Evolutionary conservation across 2,797 vertebrate species (phyloP), one percentile per base, ranked within the genome.

Genomic region (Silurus lanzhouensis): DNA sequence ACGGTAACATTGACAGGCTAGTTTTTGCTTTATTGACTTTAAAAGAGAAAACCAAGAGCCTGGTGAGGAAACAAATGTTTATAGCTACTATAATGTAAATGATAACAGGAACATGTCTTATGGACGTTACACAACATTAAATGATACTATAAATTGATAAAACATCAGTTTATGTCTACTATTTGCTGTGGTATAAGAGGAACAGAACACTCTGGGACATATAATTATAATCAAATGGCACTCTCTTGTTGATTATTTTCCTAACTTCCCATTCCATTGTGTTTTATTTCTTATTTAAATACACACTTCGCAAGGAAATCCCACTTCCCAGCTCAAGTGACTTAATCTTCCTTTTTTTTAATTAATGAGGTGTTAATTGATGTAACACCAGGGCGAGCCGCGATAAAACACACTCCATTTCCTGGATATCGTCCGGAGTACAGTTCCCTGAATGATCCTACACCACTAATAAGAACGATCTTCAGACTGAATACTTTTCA

Each of bases 361-460:
- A 20, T 20, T 8, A 31, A 55, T 25, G 12, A 63, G 74, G 13
- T 19, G 74, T 48, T 60, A 13, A 48, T 71, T 46, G 64, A 80
- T 15, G 5, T n/a, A 70, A 83, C 46, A 81, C n/a, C 6, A 82
- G 83, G 58, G 22, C 12, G 19, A 81, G 67, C 55, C 13, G 17
- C 68, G 8, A n/a, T n/a, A 67, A 61, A 38, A 70, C 46, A 83
- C 58, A 48, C 66, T 57, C 77, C 17, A 61, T 77, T 67, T 84
- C 44, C 20, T 66, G 84, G 66, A 87, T 84, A 80, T 83, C 75
- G 48, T 61, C 22, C 63, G 76, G 15, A 31, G 27, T 48, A 55
- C 66, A 71, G 84, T 79, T 84, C 61, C 74, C 55, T 25, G 44
- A 78, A 78, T 81, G 74, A 78, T 82, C 31, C 19, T 48, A 15